A percentile compares a stretch with the other conserved stretches of the same genome.
These are phyloP conservation scores for Steinernema scapterisci DNA, from an alignment of 2,888 invertebrate genomes.

Conservation along the genomic window DNA sequence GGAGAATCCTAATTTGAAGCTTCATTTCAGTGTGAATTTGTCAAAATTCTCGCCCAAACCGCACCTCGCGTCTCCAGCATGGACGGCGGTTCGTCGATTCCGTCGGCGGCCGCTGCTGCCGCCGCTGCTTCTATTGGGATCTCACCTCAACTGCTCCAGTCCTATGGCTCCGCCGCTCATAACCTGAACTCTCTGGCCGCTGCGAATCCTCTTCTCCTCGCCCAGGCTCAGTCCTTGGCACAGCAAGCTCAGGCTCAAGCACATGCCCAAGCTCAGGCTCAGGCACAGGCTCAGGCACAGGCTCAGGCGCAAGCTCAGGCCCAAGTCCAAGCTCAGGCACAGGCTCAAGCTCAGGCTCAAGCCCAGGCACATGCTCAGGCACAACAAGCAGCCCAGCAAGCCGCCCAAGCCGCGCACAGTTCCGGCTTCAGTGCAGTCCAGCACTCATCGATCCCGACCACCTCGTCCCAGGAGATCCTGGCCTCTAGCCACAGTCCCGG, in stretches of 20 bases:
- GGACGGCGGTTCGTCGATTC: conserved; percentile 30
- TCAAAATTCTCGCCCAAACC: conserved; percentile 30
- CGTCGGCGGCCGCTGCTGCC: conserved; percentile 25
- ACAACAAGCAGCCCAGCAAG: too few species aligned
- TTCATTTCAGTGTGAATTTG: conserved; percentile 26
- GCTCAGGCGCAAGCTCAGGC: too few species aligned
- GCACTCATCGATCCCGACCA: not conserved
- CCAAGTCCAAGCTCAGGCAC: too few species aligned
- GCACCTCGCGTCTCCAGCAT: conserved; percentile 19
- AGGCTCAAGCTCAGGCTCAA: too few species aligned
- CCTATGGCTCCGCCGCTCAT: not conserved
- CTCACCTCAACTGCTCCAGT: not conserved
- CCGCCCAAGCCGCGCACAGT: not conserved
- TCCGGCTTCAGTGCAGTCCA: not conserved
- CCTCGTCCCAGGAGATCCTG: not conserved
- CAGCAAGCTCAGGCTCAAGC: not conserved
- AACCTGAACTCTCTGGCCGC: not conserved
- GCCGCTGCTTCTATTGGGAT: not conserved
- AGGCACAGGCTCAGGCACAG: too few species aligned
- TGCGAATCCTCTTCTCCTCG: conserved; percentile 15
- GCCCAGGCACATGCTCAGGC: too few species aligned
- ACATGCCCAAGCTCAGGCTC: too few species aligned
- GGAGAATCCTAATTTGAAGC: too few species aligned
- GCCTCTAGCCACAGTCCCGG: not conserved
- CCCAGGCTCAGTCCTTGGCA: not conserved